phyloP scores from a whole-genome alignment of 92 coral and sea anemone genomes.

The Porites rus region DNA sequence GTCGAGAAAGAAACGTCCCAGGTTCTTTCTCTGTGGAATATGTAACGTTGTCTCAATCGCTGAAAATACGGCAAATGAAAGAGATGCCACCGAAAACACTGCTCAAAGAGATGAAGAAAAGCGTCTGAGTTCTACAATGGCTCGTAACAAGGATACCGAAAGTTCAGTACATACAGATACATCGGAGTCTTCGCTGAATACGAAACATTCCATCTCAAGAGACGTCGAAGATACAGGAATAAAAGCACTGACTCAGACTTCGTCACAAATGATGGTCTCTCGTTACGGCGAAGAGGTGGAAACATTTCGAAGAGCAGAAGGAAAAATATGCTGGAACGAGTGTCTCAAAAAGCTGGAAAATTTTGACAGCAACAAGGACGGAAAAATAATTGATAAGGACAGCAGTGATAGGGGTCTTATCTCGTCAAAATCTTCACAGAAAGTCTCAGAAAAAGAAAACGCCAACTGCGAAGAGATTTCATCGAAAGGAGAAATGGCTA shows the following conservation, averaged over 20 bases:
- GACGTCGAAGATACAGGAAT: not conserved
- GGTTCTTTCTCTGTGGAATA: slow-evolving; percentile 52
- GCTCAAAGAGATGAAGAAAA: not conserved
- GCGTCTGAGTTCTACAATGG: not conserved
- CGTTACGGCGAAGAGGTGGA: no score
- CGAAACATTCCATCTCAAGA: not conserved
- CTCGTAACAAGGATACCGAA: not conserved
- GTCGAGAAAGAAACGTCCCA: slow-evolving; percentile 20
- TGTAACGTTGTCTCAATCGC: slow-evolving; percentile 41
- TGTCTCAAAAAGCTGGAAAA: not conserved
- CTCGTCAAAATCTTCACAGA: not conserved
- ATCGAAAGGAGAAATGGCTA: not conserved
- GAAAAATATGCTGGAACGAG: slow-evolving; percentile 9
- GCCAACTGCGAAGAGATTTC: not conserved
- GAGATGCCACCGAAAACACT: not conserved
- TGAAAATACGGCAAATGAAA: not conserved
- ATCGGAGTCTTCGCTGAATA: not conserved
- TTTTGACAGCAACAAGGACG: not conserved
- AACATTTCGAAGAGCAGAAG: not conserved
- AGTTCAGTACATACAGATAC: not conserved
- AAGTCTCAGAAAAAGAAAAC: not conserved
- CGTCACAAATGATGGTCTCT: not conserved
- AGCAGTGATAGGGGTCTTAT: not conserved
- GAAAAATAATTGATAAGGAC: not conserved
- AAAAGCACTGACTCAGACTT: not conserved